These are phyloP conservation scores for Acridotheres tristis DNA, from an alignment of 2,797 vertebrate species.

Conservation along the genomic window DNA sequence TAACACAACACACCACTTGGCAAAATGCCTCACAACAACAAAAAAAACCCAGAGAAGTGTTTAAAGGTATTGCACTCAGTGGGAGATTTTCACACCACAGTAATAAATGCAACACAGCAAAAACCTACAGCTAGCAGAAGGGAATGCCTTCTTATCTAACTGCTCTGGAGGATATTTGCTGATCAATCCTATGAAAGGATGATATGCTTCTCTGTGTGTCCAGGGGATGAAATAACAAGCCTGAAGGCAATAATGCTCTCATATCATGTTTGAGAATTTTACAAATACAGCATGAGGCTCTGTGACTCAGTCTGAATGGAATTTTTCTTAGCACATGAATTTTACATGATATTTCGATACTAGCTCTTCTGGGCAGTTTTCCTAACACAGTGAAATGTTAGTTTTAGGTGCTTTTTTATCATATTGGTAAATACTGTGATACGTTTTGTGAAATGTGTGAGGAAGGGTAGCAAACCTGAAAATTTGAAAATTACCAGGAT, in stretches of 20 bases:
- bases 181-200: conserved; percentile 76
- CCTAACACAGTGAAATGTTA: conserved; percentile 24
- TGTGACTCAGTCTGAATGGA: conserved; percentile 70
- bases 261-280: conserved; percentile 74
- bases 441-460: conserved; percentile 15
- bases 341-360: conserved; percentile 66
- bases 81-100: conserved; percentile 62
- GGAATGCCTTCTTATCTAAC: conserved; percentile 71
- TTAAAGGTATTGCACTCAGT: conserved; percentile 64
- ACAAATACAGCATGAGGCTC: conserved; percentile 73
- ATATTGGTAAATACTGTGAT: neutral
- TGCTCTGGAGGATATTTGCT: conserved; percentile 74
- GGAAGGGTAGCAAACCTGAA: neutral
- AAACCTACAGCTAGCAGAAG: conserved; percentile 65
- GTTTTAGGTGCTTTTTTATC: conserved; percentile 48
- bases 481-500: conserved; percentile 22
- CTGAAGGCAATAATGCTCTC: conserved; percentile 71
- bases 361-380: conserved; percentile 58
- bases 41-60: conserved; percentile 47
- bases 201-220: conserved; percentile 73
- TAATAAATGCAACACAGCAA: conserved; percentile 72
- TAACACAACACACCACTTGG: conserved; percentile 54
- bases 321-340: conserved; percentile 71
- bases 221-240: conserved; percentile 76
- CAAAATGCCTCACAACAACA: conserved; percentile 51